Base-by-base conservation (phyloP, 2,113 vertebrate species). In the Osmerus eperlanus region DNA sequence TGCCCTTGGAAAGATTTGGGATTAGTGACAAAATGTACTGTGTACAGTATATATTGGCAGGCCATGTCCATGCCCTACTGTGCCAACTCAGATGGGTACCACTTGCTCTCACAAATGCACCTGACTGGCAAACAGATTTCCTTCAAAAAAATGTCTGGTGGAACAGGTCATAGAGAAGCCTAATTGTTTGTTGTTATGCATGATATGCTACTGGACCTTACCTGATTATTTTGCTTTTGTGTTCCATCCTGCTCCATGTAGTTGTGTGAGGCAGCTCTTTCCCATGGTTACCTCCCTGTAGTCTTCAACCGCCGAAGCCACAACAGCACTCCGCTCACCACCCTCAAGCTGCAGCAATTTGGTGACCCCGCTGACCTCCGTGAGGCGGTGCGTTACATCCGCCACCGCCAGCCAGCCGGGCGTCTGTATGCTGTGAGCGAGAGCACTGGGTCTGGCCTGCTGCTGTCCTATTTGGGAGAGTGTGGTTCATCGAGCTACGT, bases 271-370 rank as follows among this genome's bases (percentile, higher is more conserved):
- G 81, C 83, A 2, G 93, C 89, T 1, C 82, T 94, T 60, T 82
- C 72, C 67, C 89, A 92, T 18, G 94, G 93, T 56, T 93, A 93
- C 86, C 91, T 91, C 13, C 93, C 94, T 0, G 93, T 92, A 19
- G 83, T 96, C 68, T 95, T 96, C 83, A 94, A 93, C 84, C 93
- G 94, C 7, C 93, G 95, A 53, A 91, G 94, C 69, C 95, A 96
- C 81, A 95, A 95, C 2, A 82, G 88, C 75, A 92, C 92, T 0
- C 94, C 93, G 0, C 93, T 96, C 47, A 92, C 86, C 87, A 96
- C 92, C 11, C 68, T 92, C 51, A 91, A 90, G 67, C 90, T 96
- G 68, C 95, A 96, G 87, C 90, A 92, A 81, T 94, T 93, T 3
- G 94, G 94, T 4, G 93, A 96, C 80, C 93, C 94, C 0, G 82